phyloP scores from a whole-genome alignment of 2,888 invertebrate genomes.

The Dicyrtoma fusca region DNA sequence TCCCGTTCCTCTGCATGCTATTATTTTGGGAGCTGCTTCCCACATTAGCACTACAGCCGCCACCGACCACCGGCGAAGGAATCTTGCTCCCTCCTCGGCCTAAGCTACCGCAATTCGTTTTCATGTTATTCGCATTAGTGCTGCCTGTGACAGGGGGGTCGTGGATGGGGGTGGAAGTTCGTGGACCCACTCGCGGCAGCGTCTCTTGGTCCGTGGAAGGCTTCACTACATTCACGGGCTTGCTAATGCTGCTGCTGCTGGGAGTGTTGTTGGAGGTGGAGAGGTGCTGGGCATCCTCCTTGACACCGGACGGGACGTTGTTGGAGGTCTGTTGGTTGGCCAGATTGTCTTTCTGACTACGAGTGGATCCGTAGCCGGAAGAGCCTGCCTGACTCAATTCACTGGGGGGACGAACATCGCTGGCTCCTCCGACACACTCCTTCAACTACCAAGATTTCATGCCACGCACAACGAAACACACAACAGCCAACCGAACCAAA shows the following conservation, averaged over 20 bases:
- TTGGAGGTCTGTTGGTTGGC: neutral
- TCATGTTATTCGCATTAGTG: constrained; percentile 32
- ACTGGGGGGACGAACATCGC: constrained; percentile 59
- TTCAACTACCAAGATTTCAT: constrained; percentile 13
- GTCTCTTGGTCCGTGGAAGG: constrained; percentile 50
- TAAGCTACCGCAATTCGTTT: constrained; percentile 28
- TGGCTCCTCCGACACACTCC: constrained; percentile 34
- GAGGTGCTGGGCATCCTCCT: neutral
- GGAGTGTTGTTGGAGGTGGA: constrained; percentile 17
- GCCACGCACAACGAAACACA: constrained; percentile 22
- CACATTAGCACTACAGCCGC: neutral
- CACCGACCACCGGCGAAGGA: constrained; percentile 15
- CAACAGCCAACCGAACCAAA: constrained; percentile 8
- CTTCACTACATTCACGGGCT: constrained; percentile 55
- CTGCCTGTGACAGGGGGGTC: neutral
- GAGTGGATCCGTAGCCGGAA: constrained; percentile 64
- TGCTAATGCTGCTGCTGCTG: constrained; percentile 5
- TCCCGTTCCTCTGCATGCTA: constrained; percentile 14
- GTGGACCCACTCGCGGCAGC: constrained; percentile 31
- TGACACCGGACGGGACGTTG: neutral
- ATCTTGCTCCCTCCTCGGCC: constrained; percentile 26
- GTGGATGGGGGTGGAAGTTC: constrained; percentile 55
- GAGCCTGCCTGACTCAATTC: constrained; percentile 61
- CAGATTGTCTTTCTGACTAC: constrained; percentile 58
- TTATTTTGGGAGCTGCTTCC: constrained; percentile 1